Base-by-base conservation (phyloP, 1,140 invertebrate genomes). In the Halictus rubicundus region DNA sequence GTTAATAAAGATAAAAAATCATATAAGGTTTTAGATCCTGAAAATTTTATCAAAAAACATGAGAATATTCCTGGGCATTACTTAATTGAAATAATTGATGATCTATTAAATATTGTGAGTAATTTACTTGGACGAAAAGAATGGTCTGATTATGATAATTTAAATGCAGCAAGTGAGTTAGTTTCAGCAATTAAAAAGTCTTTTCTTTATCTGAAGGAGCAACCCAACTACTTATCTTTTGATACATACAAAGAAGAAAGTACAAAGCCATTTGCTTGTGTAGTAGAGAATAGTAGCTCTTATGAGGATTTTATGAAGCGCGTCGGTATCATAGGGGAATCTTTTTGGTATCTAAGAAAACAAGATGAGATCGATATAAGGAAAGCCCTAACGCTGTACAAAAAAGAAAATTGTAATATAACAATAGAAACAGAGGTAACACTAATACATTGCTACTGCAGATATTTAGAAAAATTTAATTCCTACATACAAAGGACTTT, bases 311-410 rank as follows among this genome's bases (percentile, higher is more conserved):
- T 68, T 68, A 8, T 54, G 19, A 68, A 68, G 52, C 66, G 66
- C 7, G 52, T 68, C 54, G 5, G 10, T 54, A 68, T 52, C 23
- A 32, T 68, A 68, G 66, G 49, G 19, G 49, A 68, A 52, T 68
- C 66, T 19, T 68, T 68, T 54, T 68, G 66, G 66, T 68, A 68
- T 32, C 27, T 68, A 32, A 68, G 66, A 32, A 68, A 68, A 68
- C 66, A 68, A 54, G 66, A 68, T 54, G 66, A 68, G 46, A 68
- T 68, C 23, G 66, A 68, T 68, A 68, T 68, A 68, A 5, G 19
- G 6, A 21, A 68, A 37, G 66, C 66, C 54, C 54, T 68, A 54
- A 2, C 1, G 3, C 23, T 68, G 32, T 68, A 68, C 27, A 54
- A 7, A 61, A 0, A 54, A 54, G 46, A 19, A 52, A 68, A 49